phyloP scores from a whole-genome alignment of 2,888 invertebrate species.

The Trichopoda pennipes region DNA sequence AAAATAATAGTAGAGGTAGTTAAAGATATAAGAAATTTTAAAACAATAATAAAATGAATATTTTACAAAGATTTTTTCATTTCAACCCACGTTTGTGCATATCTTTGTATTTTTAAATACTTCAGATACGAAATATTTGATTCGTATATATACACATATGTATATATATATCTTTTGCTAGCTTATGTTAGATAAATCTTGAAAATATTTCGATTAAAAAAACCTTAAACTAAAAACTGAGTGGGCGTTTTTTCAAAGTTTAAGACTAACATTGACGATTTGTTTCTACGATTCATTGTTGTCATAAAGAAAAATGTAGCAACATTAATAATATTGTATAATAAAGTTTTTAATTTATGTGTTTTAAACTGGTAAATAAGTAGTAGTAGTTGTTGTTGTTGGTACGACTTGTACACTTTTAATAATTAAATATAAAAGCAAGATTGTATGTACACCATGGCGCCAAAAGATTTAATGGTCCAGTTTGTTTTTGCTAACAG shows the following conservation, averaged over 20 bases:
- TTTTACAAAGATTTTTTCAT: slow-evolving; percentile 31
- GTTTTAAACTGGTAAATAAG: slow-evolving; percentile 43
- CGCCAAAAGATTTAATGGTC: slow-evolving; percentile 44
- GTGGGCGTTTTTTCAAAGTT: slow-evolving; percentile 59
- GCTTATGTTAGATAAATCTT: slow-evolving; percentile 27
- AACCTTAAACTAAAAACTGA: slow-evolving; percentile 50
- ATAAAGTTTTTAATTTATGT: slow-evolving; percentile 52
- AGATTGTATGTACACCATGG: slow-evolving; percentile 36
- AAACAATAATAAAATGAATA: slow-evolving; percentile 22
- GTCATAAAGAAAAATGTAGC: slow-evolving; percentile 37
- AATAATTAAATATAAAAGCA: slow-evolving; percentile 49
- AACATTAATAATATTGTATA: slow-evolving; percentile 13
- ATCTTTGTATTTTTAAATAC: slow-evolving; percentile 24
- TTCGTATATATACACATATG: neutral
- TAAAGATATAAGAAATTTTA: slow-evolving; percentile 24
- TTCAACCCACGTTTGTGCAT: slow-evolving; percentile 34
- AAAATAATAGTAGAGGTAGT: neutral
- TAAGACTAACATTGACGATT: slow-evolving; percentile 46
- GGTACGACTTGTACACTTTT: slow-evolving; percentile 43
- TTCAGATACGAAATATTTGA: slow-evolving; percentile 30
- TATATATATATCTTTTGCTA: neutral
- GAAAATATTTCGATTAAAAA: slow-evolving; percentile 27
- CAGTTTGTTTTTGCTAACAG: slow-evolving; percentile 16
- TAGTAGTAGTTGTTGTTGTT: neutral
- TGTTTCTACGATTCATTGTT: slow-evolving; percentile 20